Percentiles rank a stretch among this genome's conserved stretches.
phyloP scores from a whole-genome alignment of 1,140 invertebrate genomes.

The Trichoplusia ni region DNA sequence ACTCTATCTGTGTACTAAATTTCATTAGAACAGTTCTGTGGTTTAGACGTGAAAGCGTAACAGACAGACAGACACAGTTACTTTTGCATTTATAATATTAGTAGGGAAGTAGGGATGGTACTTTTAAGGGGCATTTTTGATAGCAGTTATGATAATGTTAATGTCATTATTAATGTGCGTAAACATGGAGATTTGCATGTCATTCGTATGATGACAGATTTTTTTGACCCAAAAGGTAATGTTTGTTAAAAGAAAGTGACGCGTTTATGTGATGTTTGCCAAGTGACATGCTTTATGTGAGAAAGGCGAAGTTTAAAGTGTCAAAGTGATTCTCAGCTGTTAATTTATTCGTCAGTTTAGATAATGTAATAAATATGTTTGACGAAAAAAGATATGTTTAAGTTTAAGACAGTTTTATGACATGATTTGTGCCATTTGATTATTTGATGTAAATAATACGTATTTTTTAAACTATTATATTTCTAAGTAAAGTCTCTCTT shows the following conservation, averaged over 20 bases:
- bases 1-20: too few relatives aligned
- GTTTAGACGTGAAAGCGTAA: too few relatives aligned
- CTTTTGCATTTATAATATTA: too few relatives aligned
- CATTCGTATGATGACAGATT: neutral
- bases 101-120: too few relatives aligned
- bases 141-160: constrained; percentile 30
- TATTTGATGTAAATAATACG: neutral
- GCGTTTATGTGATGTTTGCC: too few relatives aligned
- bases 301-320: constrained; percentile 8
- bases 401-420: neutral
- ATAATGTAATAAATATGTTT: neutral
- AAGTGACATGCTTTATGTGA: constrained; percentile 11
- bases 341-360: constrained; percentile 11
- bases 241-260: constrained; percentile 14
- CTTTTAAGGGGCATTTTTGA: neutral
- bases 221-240: neutral
- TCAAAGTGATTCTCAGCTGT: neutral
- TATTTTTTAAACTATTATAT: neutral
- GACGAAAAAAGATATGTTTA: neutral
- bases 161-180: constrained; percentile 33
- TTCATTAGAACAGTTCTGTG: too few relatives aligned
- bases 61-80: too few relatives aligned
- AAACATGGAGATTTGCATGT: constrained; percentile 8
- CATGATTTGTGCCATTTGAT: neutral
- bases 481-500: neutral